phyloP scores from a whole-genome alignment of 2,797 vertebrate genomes.

The Fistularia tabacaria region DNA sequence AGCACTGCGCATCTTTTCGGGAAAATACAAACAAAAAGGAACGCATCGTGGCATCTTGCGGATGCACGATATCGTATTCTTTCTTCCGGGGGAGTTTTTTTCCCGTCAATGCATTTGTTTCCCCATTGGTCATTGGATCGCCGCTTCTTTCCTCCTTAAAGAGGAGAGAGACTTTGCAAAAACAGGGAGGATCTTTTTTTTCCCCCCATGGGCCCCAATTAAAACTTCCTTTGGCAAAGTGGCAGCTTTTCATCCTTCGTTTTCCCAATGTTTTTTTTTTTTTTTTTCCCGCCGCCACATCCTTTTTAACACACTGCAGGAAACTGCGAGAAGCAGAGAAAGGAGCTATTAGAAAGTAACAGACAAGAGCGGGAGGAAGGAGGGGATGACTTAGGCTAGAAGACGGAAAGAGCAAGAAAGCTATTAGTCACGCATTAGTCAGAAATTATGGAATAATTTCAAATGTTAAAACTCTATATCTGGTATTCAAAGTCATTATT shows the following conservation, averaged over 20 bases:
- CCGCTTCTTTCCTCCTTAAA: slow-evolving; percentile 65
- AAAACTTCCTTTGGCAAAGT: slow-evolving; percentile 75
- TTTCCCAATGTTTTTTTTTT: slow-evolving; percentile 26
- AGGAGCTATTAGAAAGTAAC: slow-evolving; percentile 59
- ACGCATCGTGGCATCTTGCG: slow-evolving; percentile 9
- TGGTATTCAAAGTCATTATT: slow-evolving; percentile 61
- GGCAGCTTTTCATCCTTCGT: slow-evolving; percentile 61
- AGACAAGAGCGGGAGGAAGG: slow-evolving; percentile 44
- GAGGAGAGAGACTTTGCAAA: slow-evolving; percentile 64
- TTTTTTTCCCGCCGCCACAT: slow-evolving; percentile 30
- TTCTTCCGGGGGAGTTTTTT: slow-evolving; percentile 23
- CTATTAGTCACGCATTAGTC: slow-evolving; percentile 76
- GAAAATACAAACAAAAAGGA: slow-evolving; percentile 47
- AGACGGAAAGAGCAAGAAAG: slow-evolving; percentile 63
- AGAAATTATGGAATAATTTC: slow-evolving; percentile 73
- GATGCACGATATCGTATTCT: slow-evolving; percentile 16
- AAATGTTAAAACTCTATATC: slow-evolving; percentile 72
- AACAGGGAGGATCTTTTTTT: slow-evolving; percentile 44
- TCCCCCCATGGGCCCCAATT: slow-evolving; percentile 76
- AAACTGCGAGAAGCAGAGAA: slow-evolving; percentile 42
- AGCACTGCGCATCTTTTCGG: slow-evolving; percentile 33
- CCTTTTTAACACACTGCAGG: slow-evolving; percentile 58
- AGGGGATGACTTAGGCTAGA: slow-evolving; percentile 32
- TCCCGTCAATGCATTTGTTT: slow-evolving; percentile 51
- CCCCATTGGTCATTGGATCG: slow-evolving; percentile 54